Conservation (phyloP, 2,888 invertebrate species). For the Cetonia aurata region DNA sequence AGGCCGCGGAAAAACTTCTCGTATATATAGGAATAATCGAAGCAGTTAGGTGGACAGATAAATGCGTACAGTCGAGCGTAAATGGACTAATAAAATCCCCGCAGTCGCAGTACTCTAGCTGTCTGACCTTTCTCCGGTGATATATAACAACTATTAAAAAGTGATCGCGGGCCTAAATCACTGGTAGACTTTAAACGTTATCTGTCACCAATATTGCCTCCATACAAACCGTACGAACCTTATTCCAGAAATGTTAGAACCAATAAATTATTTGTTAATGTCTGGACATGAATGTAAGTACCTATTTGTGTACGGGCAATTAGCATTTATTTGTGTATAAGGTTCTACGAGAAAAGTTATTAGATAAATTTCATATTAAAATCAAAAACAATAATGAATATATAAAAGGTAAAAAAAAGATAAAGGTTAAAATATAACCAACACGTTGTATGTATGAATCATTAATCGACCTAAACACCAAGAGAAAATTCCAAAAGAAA, state of each 20-base stretch:
- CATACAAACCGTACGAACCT: conserved; percentile 19
- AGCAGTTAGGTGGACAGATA: conserved; percentile 19
- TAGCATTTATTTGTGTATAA: background rate
- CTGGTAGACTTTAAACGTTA: conserved; percentile 30
- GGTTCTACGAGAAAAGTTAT: background rate
- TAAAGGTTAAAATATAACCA: no score
- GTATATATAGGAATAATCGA: background rate
- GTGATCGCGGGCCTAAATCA: conserved; percentile 29
- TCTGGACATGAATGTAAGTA: background rate
- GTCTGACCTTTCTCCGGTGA: conserved; percentile 31
- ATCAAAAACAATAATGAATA: no score
- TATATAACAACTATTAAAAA: conserved; percentile 32
- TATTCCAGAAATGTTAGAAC: conserved; percentile 32
- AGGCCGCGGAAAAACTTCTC: conserved; percentile 10
- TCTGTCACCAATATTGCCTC: conserved; percentile 38
- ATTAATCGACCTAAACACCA: no score
- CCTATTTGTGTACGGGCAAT: background rate
- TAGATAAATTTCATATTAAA: no score
- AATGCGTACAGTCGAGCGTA: conserved; percentile 18
- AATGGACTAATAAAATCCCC: conserved; percentile 31
- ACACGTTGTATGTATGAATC: no score
- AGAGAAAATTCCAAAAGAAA: no score
- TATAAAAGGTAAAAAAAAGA: no score
- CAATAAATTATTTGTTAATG: conserved; percentile 16
- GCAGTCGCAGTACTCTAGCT: conserved; percentile 14